Percentiles rank a stretch among this genome's conserved stretches.
These are phyloP conservation scores for Hypomesus transpacificus DNA, from an alignment of 2,113 vertebrate genomes.

Conservation along the genomic window DNA sequence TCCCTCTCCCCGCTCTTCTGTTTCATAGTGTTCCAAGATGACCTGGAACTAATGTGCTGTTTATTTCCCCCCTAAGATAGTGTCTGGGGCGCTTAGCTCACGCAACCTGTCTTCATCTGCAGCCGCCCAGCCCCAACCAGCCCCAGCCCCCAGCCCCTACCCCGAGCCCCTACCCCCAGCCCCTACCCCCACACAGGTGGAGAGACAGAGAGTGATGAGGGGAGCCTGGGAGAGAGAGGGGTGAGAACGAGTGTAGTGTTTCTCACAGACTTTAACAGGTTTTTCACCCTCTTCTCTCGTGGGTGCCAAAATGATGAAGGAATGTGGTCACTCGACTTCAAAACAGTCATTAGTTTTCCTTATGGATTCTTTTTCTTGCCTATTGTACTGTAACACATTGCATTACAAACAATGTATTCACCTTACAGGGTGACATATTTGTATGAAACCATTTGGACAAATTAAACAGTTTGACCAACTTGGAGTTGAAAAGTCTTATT, in stretches of 20 bases:
- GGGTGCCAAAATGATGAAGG: background rate
- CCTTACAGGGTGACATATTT: background rate
- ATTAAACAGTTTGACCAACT: too few relatives aligned
- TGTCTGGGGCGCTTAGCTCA: constrained; percentile 48
- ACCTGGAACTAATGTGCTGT: constrained; percentile 68
- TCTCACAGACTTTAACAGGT: constrained; percentile 27
- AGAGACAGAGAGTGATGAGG: constrained; percentile 6
- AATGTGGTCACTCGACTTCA: constrained; percentile 1
- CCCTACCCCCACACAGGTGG: constrained; percentile 36
- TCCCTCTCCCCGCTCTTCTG: constrained; percentile 32
- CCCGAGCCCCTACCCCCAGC: background rate
- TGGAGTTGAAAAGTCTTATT: too few relatives aligned
- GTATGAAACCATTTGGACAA: background rate
- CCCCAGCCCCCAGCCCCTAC: background rate
- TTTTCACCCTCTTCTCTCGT: background rate
- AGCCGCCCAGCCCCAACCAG: constrained; percentile 1
- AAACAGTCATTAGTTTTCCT: background rate
- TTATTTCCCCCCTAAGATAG: constrained; percentile 62
- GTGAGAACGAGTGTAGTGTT: constrained; percentile 23
- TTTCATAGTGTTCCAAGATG: constrained; percentile 62
- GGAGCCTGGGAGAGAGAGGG: constrained; percentile 1
- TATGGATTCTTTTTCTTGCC: background rate
- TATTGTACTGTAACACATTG: background rate
- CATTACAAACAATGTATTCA: background rate
- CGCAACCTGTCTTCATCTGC: constrained; percentile 54